Evolutionary conservation across 2,888 invertebrate genomes (phyloP), one percentile per base, ranked within the genome.

Genomic region (Eilema depressum): DNA sequence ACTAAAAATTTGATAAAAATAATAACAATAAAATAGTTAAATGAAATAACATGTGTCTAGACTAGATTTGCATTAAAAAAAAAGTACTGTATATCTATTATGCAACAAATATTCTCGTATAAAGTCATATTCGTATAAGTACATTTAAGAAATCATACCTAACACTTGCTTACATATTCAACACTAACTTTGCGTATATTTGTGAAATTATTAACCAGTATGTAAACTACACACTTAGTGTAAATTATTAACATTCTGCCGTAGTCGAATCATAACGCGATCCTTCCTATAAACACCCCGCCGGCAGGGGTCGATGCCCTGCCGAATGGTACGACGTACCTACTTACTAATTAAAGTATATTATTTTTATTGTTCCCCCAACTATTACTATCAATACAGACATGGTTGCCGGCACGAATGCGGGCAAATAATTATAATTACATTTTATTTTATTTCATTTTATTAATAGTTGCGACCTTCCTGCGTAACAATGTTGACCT

Each of bases 371-470:
- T 94, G 94, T 93, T 91, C 91, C 92, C 92, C 91, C 87, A 91
- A 88, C 91, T 90, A 89, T 89, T 88, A 88, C 88, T 89, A 90
- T 90, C 89, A 91, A 90, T 92, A 89, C 86, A 86, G 86, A 87
- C 90, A 88, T 87, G 88, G 89, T 89, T 85, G 87, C 86, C 82
- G 73, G 84, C 92, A 93, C 91, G 92, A 92, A 94, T 93, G 93
- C 93, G 94, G 93, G 93, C 91, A 92, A 94, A 94, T 93, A 91
- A 93, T 93, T 93, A 90, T 93, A 92, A 93, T 92, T 91, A 92
- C 90, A 91, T 91, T 91, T 92, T 92, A 92, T 93, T 93, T 92
- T 92, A 92, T 92, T 89, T 78, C 88, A 75, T 75, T 75, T 72
- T 78, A 78, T 76, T 75, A 78, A 76, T 78, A 90, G 86, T 83